Evolutionary conservation across 1,140 invertebrate species (phyloP).

Genomic region (Lucilia sericata): DNA sequence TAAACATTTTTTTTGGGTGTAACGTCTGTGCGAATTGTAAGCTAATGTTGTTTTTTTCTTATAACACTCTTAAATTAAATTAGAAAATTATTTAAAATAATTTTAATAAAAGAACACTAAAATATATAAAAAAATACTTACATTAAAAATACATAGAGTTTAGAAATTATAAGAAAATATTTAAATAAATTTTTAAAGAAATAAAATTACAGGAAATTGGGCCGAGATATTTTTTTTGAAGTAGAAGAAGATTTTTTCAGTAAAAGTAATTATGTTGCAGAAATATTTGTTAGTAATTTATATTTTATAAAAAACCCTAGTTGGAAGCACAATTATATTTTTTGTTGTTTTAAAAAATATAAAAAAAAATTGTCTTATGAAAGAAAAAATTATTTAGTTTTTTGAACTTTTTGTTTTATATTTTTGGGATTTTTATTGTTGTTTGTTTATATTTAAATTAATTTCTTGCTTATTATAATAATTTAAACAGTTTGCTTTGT

Average conservation of each 20-base stretch:
- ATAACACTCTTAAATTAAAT: background rate
- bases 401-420: constrained; percentile 2
- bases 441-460: constrained; percentile 11
- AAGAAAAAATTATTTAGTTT: background rate
- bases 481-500: background rate
- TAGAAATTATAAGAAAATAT: constrained; percentile 45
- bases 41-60: background rate
- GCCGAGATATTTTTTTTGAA: constrained; percentile 57
- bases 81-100: constrained; percentile 47
- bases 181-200: constrained; percentile 51
- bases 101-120: constrained; percentile 3
- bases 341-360: background rate
- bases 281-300: background rate
- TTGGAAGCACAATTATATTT: constrained; percentile 65
- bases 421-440: background rate
- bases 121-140: background rate
- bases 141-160: constrained; percentile 10
- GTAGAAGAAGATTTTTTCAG: constrained; percentile 1
- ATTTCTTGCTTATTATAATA: background rate
- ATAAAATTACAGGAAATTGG: constrained; percentile 67
- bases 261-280: background rate
- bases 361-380: background rate
- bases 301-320: background rate
- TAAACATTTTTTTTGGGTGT: constrained; percentile 62
- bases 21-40: constrained; percentile 58